Percentiles rank a stretch among this genome's conserved stretches.
phyloP scores from a whole-genome alignment of 2,113 vertebrate species.

The Elanus axillaris region DNA sequence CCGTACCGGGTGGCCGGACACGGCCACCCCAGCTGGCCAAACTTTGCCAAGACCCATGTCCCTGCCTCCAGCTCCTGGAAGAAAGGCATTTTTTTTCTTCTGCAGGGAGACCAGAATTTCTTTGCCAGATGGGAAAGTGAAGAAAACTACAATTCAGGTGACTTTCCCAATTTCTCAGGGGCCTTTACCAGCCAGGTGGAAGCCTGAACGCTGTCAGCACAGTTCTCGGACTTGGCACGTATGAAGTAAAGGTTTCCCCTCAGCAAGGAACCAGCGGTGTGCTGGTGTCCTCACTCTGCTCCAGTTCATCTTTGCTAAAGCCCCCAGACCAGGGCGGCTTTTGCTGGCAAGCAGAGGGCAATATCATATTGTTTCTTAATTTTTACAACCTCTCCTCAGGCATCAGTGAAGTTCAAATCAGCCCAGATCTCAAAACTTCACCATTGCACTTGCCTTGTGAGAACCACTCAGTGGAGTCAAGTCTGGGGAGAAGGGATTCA shows the following conservation, averaged over 20 bases:
- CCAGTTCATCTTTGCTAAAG: not conserved
- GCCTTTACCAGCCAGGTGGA: not conserved
- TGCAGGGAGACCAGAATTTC: not conserved
- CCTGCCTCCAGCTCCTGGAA: not conserved
- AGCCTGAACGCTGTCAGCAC: not conserved
- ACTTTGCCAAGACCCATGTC: not conserved
- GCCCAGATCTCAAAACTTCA: not conserved
- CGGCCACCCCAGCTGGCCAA: not conserved
- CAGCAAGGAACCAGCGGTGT: accelerated
- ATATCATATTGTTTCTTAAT: not conserved
- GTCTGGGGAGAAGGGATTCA: not conserved
- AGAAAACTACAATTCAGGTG: not conserved
- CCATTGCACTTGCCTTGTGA: not conserved
- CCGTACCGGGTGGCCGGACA: not conserved
- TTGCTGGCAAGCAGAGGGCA: not conserved
- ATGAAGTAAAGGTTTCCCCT: not conserved
- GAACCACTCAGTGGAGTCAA: not conserved
- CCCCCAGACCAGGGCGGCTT: not conserved
- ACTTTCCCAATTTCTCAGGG: not conserved
- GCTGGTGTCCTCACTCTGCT: not conserved
- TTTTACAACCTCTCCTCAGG: not conserved
- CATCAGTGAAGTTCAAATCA: not conserved
- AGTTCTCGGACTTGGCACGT: not conserved
- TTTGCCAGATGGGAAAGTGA: not conserved
- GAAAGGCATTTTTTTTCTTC: not conserved